Conservation (phyloP, 2,888 invertebrate species). For the Panzeria rudis region DNA sequence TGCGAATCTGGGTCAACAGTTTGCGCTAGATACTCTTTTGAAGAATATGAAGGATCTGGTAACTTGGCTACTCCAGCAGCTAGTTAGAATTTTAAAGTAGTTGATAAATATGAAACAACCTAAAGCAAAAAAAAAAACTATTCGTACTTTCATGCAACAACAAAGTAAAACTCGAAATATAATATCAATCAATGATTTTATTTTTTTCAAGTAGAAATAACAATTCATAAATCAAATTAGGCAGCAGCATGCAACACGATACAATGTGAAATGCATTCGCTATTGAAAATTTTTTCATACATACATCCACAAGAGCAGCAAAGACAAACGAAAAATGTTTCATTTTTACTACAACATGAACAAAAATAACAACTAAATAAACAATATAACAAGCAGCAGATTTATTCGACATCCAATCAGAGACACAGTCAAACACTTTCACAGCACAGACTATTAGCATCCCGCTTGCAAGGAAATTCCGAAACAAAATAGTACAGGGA, state of each 20-base stretch:
- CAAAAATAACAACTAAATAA: constrained; percentile 36
- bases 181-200: constrained; percentile 69
- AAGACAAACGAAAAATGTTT: constrained; percentile 2
- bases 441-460: background rate
- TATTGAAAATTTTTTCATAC: constrained; percentile 4
- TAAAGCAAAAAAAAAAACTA: background rate
- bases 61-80: background rate
- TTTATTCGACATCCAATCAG: constrained; percentile 46
- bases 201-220: constrained; percentile 66
- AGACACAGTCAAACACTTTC: constrained; percentile 2
- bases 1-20: background rate
- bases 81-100: constrained; percentile 39
- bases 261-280: constrained; percentile 27
- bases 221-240: constrained; percentile 72
- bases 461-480: constrained; percentile 6
- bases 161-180: constrained; percentile 49
- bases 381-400: constrained; percentile 46
- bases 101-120: constrained; percentile 11
- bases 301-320: constrained; percentile 7
- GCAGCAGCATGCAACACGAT: constrained; percentile 63
- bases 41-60: background rate
- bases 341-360: constrained; percentile 22
- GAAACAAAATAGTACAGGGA: background rate
- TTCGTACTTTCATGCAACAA: constrained; percentile 2
- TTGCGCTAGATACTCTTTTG: background rate